Conservation (phyloP, 2,113 vertebrate species). For the Columbina picui region DNA sequence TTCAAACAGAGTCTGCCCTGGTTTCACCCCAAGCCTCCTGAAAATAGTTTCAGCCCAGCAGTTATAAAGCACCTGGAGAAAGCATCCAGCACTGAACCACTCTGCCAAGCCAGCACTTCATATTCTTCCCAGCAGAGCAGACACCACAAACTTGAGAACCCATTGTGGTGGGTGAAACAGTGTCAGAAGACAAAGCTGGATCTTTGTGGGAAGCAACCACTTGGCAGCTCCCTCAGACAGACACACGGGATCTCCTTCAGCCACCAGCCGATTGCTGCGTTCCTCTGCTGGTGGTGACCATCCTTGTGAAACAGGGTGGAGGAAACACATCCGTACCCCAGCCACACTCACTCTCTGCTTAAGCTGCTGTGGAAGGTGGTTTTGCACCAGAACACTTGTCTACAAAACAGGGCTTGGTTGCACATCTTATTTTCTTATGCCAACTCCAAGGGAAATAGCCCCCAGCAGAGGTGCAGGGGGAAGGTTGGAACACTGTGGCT, state of each 20-base stretch:
- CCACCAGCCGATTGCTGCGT: accelerated
- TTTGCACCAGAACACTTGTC: background rate
- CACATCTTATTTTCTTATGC: background rate
- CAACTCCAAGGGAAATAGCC: background rate
- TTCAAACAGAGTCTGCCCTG: background rate
- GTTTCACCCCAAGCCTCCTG: too few species aligned
- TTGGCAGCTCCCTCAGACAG: background rate
- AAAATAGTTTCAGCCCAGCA: background rate
- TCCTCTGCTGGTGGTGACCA: background rate
- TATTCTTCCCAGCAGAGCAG: background rate
- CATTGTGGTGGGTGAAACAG: accelerated
- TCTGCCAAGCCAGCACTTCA: background rate
- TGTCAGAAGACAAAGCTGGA: background rate
- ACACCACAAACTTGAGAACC: background rate
- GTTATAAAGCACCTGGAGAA: background rate
- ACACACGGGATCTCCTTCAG: background rate
- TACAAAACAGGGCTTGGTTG: accelerated
- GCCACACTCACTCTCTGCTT: background rate
- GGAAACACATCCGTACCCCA: background rate
- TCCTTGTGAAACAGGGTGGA: background rate
- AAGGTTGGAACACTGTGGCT: background rate
- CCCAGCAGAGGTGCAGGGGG: background rate
- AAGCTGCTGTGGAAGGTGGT: background rate
- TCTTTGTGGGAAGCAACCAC: background rate
- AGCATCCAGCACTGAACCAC: background rate